These are phyloP conservation scores for Plodia interpunctella DNA, from an alignment of 1,140 invertebrate genomes.

Conservation along the genomic window DNA sequence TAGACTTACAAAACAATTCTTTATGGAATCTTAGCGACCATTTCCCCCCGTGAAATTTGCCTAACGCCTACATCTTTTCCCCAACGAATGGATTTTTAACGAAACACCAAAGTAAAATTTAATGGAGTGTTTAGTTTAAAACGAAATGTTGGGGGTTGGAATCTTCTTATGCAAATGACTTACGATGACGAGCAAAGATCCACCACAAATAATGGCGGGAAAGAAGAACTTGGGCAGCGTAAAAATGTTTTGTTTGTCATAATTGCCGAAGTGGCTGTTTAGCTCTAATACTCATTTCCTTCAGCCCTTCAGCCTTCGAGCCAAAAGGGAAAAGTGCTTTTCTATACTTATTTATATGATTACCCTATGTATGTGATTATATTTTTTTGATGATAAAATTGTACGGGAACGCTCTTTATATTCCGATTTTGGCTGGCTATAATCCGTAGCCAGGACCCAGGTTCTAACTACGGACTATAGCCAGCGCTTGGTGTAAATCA, in stretches of 20 bases:
- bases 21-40: neutral
- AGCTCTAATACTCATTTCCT: too few relatives aligned
- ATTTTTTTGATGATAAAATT: too few relatives aligned
- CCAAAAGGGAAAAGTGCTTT: too few relatives aligned
- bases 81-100: constrained; percentile 9
- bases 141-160: constrained; percentile 13
- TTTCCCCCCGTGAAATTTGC: neutral
- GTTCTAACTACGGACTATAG: too few relatives aligned
- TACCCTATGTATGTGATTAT: too few relatives aligned
- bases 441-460: too few relatives aligned
- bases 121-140: constrained; percentile 21
- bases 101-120: constrained; percentile 5
- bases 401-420: too few relatives aligned
- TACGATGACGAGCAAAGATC: constrained; percentile 29
- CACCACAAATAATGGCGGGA: neutral
- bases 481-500: too few relatives aligned
- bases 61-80: neutral
- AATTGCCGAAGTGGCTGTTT: constrained; percentile 71
- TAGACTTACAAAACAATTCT: neutral
- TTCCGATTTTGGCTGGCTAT: too few relatives aligned
- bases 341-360: too few relatives aligned
- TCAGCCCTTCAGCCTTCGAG: too few relatives aligned
- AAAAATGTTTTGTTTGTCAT: constrained; percentile 74
- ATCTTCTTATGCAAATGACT: constrained; percentile 42
- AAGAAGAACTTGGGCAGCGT: constrained; percentile 36